Evolutionary conservation across 2,113 vertebrate genomes (phyloP).

Genomic region (Nannobrachium achirus): DNA sequence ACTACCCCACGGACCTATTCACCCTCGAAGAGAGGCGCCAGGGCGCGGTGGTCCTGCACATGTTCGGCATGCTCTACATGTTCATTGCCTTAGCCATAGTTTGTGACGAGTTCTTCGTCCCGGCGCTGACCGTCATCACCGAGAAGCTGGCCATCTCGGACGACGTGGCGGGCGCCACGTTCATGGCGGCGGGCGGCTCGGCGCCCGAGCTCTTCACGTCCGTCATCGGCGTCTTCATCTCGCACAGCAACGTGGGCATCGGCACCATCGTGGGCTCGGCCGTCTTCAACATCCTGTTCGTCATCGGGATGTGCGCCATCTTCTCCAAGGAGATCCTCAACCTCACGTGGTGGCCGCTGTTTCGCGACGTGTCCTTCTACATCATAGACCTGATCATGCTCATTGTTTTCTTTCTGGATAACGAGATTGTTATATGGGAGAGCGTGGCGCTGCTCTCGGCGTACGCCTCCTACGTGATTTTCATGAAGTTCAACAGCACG

Average conservation of each 20-base stretch:
- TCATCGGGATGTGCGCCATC: slow-evolving; percentile 98
- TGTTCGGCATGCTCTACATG: slow-evolving; percentile 99
- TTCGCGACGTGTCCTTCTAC: slow-evolving; percentile 97
- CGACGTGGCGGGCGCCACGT: slow-evolving; percentile 97
- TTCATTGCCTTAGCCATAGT: slow-evolving; percentile 98
- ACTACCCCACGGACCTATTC: slow-evolving; percentile 92
- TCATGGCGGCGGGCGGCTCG: slow-evolving; percentile 98
- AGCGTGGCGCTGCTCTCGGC: slow-evolving; percentile 86
- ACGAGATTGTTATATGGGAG: slow-evolving; percentile 92
- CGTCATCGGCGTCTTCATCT: slow-evolving; percentile 96
- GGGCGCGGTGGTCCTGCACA: slow-evolving; percentile 91
- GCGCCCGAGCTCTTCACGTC: slow-evolving; percentile 99
- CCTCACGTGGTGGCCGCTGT: slow-evolving; percentile 98
- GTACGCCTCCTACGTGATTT: slow-evolving; percentile 91
- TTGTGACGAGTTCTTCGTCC: slow-evolving; percentile 98
- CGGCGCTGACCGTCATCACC: slow-evolving; percentile 95
- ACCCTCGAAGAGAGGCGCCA: slow-evolving; percentile 84
- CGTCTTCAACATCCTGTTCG: slow-evolving; percentile 98
- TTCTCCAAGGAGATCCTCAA: slow-evolving; percentile 97
- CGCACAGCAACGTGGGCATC: slow-evolving; percentile 97
- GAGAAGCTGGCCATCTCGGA: slow-evolving; percentile 95
- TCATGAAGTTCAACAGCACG: slow-evolving; percentile 96
- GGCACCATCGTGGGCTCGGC: slow-evolving; percentile 98
- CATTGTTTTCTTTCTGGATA: slow-evolving; percentile 98
- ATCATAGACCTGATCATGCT: slow-evolving; percentile 95